Base-by-base conservation (phyloP, 2,888 invertebrate genomes). In the Criorhina ranunculi region DNA sequence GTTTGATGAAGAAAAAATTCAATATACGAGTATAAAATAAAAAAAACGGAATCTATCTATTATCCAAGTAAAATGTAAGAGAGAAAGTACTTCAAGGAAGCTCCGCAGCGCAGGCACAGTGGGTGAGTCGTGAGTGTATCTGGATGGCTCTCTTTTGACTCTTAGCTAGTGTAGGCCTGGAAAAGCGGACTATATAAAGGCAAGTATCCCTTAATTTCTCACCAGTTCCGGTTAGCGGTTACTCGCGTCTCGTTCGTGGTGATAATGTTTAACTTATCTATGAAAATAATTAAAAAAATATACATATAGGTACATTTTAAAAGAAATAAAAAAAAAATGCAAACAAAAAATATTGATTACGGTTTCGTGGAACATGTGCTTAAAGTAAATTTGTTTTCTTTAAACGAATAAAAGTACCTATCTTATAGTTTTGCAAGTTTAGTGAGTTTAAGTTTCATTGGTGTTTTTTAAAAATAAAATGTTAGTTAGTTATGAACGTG, bases 401-500 rank as follows among this genome's bases (percentile, higher is more conserved):
- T 40, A 59, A 1, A 24, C 5, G 24, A 49, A 49, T 49, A 31
- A 1, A 51, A 51, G 2, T 40, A n/a, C 46, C 8, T 29, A 51
- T 24, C 11, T 9, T 9, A 17, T 44, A 17, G 6, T 15, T 33
- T 33, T 12, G 24, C 40, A 40, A 19, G 17, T 9, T 17, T 29
- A 44, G 17, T 31, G 12, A 46, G 33, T 15, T 7, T 4, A 33
- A 24, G 3, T 46, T 62, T n/a, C 6, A 33, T 17, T 11, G 11
- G 46, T 33, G 62, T 6, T 46, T 24, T n/a, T 12, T 33, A 11
- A 37, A 19, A 40, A 33, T 46, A 75, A 64, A 75, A 75, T 75
- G 75, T 8, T 75, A 75, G 64, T 75, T 66, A 55, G 64, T 55
- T 64, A 46, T 57, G 44, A 75, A 17, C 12, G 12, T 17, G 57